Conservation (phyloP, 53 echinoderm and acorn worm genomes). For the Apostichopus leukothele region DNA sequence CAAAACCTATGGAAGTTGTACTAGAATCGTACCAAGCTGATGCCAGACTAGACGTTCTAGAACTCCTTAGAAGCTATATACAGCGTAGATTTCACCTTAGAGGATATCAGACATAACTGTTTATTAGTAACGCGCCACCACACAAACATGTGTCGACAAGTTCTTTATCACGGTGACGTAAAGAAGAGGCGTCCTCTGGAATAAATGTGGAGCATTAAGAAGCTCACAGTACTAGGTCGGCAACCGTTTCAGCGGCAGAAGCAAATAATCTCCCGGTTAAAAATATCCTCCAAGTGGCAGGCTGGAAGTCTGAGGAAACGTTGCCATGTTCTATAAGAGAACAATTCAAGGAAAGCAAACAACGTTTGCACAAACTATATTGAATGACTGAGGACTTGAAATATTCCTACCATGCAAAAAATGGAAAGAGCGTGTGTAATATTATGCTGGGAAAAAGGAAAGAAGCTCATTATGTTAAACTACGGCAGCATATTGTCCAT, state of each 20-base stretch:
- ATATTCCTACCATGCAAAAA: no score
- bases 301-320: no score
- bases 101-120: not conserved
- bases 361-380: not conserved
- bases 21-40: slow-evolving; percentile 4
- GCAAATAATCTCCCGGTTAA: not conserved
- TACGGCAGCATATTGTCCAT: no score
- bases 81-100: not conserved
- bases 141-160: not conserved
- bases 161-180: not conserved
- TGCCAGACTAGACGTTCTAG: slow-evolving; percentile 1
- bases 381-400: not conserved
- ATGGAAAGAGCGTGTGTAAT: no score
- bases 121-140: slow-evolving; percentile 3
- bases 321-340: not conserved
- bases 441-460: no score
- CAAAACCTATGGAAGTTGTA: not conserved
- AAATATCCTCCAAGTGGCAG: not conserved
- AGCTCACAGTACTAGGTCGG: not conserved
- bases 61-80: slow-evolving; percentile 6
- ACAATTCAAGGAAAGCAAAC: not conserved
- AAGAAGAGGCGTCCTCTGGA: not conserved
- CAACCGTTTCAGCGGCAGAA: not conserved
- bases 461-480: no score
- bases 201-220: not conserved